A percentile compares a stretch with the other conserved stretches of the same genome.
Conservation (phyloP, 2,797 vertebrate species). For the Lerista edwardsae region DNA sequence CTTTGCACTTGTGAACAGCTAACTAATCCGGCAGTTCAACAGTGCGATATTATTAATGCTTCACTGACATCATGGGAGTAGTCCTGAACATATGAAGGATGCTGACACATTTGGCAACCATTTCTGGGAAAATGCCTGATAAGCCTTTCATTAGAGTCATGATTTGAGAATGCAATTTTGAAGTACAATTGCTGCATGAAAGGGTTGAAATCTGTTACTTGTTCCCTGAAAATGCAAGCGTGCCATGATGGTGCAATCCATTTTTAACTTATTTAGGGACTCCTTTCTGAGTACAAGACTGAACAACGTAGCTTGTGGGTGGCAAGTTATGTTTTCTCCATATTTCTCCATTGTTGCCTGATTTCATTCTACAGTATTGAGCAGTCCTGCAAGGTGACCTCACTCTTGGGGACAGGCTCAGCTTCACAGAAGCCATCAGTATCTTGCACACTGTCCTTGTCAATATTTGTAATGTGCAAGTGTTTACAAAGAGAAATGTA, state of each 20-base stretch:
- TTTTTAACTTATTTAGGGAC: neutral
- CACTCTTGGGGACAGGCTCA: neutral
- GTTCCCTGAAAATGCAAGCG: conserved; percentile 21
- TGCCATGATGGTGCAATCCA: neutral
- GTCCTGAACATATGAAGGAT: conserved; percentile 15
- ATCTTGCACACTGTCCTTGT: neutral
- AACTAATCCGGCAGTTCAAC: conserved; percentile 29
- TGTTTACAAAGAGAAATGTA: neutral
- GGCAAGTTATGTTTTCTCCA: conserved; percentile 9
- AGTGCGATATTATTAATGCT: conserved; percentile 45
- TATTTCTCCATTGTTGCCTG: conserved; percentile 16
- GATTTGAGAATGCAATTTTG: conserved; percentile 53
- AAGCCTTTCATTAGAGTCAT: conserved; percentile 28
- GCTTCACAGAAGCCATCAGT: neutral
- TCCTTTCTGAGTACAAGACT: neutral
- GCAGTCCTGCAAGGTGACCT: neutral
- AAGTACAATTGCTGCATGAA: conserved; percentile 39
- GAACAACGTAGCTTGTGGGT: neutral
- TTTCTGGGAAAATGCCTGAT: conserved; percentile 49
- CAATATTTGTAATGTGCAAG: neutral
- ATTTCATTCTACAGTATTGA: neutral
- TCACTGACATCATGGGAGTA: conserved; percentile 46
- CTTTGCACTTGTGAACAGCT: conserved; percentile 40
- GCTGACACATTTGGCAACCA: conserved; percentile 21
- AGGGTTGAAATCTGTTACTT: conserved; percentile 1